Conservation (phyloP, 2,797 vertebrate genomes). For the Sarcophilus harrisii region DNA sequence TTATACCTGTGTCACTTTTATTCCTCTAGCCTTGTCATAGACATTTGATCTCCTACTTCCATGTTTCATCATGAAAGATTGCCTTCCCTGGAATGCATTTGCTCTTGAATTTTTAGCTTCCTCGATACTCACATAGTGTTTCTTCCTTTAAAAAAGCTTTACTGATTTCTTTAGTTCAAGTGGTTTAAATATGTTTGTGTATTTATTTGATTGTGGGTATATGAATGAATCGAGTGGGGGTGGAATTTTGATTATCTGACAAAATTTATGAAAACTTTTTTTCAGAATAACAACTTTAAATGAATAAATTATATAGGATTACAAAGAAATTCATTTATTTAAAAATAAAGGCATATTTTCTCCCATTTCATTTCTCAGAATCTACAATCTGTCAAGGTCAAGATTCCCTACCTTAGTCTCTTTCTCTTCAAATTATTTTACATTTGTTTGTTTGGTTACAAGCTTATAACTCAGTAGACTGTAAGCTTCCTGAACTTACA, state of each 20-base stretch:
- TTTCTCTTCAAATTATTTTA: neutral
- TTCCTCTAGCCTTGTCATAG: neutral
- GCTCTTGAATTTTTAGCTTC: neutral
- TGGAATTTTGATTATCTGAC: neutral
- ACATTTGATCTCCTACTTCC: neutral
- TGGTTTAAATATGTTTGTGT: neutral
- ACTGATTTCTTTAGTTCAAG: neutral
- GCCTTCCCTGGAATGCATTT: neutral
- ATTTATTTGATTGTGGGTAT: neutral
- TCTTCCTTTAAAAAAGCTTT: neutral
- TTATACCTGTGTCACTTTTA: neutral
- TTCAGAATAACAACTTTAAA: neutral
- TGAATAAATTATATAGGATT: neutral
- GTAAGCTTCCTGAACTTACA: neutral
- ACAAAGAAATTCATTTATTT: neutral
- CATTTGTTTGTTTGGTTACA: neutral
- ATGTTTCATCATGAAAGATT: neutral
- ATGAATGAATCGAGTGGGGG: no score
- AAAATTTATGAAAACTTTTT: neutral
- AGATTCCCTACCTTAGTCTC: neutral
- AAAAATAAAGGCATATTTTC: neutral
- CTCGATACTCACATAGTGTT: neutral
- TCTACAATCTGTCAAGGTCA: neutral
- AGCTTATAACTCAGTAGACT: neutral
- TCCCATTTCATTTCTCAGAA: neutral